Conservation (phyloP, 2,797 vertebrate species). For the Ceyx erithaca region DNA sequence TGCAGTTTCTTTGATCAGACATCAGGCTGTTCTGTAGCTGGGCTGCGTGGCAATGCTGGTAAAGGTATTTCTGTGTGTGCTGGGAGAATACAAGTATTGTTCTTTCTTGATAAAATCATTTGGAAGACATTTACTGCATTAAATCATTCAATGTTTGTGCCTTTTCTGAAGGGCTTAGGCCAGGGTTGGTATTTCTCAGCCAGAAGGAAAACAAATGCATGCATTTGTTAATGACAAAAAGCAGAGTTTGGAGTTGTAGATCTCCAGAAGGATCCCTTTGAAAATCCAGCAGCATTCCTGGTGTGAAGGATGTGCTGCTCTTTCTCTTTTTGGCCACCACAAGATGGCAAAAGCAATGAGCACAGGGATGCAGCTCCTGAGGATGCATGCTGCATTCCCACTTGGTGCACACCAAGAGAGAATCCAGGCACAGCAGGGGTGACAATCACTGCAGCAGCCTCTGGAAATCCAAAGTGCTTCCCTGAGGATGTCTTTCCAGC, state of each 20-base stretch:
- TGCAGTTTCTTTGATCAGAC: conserved; percentile 3
- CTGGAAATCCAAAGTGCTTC: conserved; percentile 63
- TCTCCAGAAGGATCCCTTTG: conserved; percentile 26
- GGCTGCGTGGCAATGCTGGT: neutral
- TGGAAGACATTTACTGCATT: neutral
- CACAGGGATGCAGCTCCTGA: neutral
- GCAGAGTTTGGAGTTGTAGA: neutral
- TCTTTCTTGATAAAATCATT: neutral
- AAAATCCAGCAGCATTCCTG: conserved; percentile 30
- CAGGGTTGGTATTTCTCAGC: neutral
- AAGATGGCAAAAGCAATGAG: conserved; percentile 68
- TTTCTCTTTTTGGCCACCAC: conserved; percentile 67
- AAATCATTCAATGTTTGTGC: neutral
- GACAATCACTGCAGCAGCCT: conserved; percentile 51
- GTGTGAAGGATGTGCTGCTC: conserved; percentile 48
- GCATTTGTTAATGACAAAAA: neutral
- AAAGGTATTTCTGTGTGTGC: neutral
- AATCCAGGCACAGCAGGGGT: conserved; percentile 58
- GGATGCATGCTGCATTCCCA: conserved; percentile 13
- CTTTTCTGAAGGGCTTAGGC: conserved; percentile 2
- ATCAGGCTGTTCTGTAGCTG: neutral
- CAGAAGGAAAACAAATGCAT: neutral
- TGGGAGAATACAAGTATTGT: neutral
- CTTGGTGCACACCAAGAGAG: conserved; percentile 60
- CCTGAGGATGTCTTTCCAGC: conserved; percentile 36